These are phyloP conservation scores for Platerodrilus igneus DNA, from an alignment of 2,888 invertebrate genomes.

Conservation along the genomic window DNA sequence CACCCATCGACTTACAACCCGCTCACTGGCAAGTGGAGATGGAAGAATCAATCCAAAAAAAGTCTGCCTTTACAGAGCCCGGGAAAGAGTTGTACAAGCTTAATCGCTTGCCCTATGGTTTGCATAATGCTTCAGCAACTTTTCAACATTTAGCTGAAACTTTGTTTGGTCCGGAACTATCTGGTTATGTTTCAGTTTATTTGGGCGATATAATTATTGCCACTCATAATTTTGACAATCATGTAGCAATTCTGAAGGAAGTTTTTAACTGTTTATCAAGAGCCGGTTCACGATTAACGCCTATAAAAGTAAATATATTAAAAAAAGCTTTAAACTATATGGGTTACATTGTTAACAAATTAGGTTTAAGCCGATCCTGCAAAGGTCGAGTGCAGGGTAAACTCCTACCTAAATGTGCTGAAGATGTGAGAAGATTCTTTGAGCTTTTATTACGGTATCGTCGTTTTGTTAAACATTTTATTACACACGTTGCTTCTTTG, in stretches of 20 bases:
- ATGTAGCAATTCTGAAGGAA: slow-evolving; percentile 20
- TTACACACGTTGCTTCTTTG: too few relatives aligned
- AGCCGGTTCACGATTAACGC: too few relatives aligned
- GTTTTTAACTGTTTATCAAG: slow-evolving; percentile 18
- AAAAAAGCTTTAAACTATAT: too few relatives aligned
- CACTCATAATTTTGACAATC: slow-evolving; percentile 16
- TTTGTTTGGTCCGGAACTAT: slow-evolving; percentile 15
- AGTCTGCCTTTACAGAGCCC: slow-evolving; percentile 35
- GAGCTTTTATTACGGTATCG: too few relatives aligned
- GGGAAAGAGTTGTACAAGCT: slow-evolving; percentile 34
- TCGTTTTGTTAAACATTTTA: too few relatives aligned
- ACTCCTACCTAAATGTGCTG: too few relatives aligned
- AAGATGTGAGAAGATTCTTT: too few relatives aligned
- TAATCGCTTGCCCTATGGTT: slow-evolving; percentile 25
- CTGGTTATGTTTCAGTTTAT: slow-evolving; percentile 20
- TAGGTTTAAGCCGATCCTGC: too few relatives aligned
- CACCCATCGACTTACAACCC: slow-evolving; percentile 26
- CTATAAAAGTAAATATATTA: too few relatives aligned
- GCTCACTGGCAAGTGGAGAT: slow-evolving; percentile 33
- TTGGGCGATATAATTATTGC: slow-evolving; percentile 31
- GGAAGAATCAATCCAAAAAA: slow-evolving; percentile 22
- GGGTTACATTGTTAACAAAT: too few relatives aligned
- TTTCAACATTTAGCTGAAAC: slow-evolving; percentile 25
- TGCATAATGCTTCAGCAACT: slow-evolving; percentile 24
- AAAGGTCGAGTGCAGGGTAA: too few relatives aligned